Evolutionary conservation across 2,113 vertebrate species (phyloP).

Genomic region (Euleptes europaea): DNA sequence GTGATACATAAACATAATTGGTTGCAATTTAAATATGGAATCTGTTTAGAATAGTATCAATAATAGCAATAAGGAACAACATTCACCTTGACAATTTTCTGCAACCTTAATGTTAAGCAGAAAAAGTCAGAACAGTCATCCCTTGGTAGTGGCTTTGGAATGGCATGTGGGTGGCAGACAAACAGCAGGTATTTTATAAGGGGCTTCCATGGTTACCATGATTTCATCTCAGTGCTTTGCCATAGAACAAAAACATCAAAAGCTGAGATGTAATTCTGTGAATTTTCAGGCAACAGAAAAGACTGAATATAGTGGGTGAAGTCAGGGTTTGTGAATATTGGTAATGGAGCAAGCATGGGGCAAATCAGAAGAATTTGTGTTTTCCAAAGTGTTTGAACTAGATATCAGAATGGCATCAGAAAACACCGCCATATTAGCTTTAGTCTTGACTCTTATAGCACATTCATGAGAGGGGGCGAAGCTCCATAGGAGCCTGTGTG

Average conservation of each 20-base stretch:
- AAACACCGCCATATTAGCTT: background rate
- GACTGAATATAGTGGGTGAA: background rate
- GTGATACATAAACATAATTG: too few relatives aligned
- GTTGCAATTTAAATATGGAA: too few relatives aligned
- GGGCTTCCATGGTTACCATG: accelerated
- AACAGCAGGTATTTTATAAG: background rate
- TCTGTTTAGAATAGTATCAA: too few relatives aligned
- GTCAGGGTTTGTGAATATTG: background rate
- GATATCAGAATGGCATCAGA: background rate
- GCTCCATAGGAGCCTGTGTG: too few relatives aligned
- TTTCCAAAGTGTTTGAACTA: background rate
- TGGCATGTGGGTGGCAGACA: background rate
- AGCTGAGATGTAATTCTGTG: background rate
- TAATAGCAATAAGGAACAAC: background rate
- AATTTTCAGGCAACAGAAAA: background rate
- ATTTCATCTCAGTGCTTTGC: background rate
- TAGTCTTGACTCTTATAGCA: background rate
- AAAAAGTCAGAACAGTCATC: background rate
- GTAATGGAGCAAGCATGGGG: background rate
- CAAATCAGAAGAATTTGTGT: background rate
- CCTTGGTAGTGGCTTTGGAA: background rate
- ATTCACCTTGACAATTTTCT: background rate
- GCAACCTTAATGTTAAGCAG: background rate
- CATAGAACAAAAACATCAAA: background rate
- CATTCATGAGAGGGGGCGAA: too few relatives aligned